Base-by-base conservation (phyloP, 2,113 vertebrate species). In the Crotalus viridis region DNA sequence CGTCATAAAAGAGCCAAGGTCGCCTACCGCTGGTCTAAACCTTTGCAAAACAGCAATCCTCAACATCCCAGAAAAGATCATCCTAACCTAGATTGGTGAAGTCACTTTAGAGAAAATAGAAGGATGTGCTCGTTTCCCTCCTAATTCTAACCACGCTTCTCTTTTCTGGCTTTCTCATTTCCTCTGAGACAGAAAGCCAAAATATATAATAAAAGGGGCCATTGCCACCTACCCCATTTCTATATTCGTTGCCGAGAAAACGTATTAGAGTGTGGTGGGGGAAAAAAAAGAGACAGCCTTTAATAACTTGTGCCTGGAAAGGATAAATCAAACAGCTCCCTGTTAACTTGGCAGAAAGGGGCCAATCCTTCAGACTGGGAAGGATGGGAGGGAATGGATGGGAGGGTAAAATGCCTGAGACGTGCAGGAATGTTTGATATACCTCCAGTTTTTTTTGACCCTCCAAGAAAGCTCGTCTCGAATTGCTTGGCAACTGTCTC, bases 301-400 rank as follows among this genome's bases (percentile, higher is more conserved):
- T 87, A 87, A 87, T 87, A 51, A 87, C 86, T 28, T 48, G n/a
- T 51, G 86, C 43, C 26, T 54, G 22, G 43, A 51, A 87, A 52
- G 92, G 93, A 97, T 95, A 94, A 96, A 97, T 92, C 94, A 87
- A 87, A 28, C 86, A 87, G 24, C 86, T 51, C 52, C 86, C 86
- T 87, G 22, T 52, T 87, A 52, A 87, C 86, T 48, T 81, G 74
- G 33, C 33, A 39, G 74, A 81, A 87, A 87, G 86, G 86, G 24
- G 46, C 51, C 51, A 87, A 8, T 13, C 48, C 26, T 51, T 51
- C 48, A 51, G 8, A 51, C 8, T 51, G 48, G 48, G 48, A 52
- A 48, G 51, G 24, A 26, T 51, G 4, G 33, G 74, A 28, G 86
- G 86, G 24, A 52, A 52, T 24, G 13, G 48, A 51, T 51, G 22